Evolutionary conservation across 2,797 vertebrate genomes (phyloP).

Genomic region (Typhlichthys subterraneus): DNA sequence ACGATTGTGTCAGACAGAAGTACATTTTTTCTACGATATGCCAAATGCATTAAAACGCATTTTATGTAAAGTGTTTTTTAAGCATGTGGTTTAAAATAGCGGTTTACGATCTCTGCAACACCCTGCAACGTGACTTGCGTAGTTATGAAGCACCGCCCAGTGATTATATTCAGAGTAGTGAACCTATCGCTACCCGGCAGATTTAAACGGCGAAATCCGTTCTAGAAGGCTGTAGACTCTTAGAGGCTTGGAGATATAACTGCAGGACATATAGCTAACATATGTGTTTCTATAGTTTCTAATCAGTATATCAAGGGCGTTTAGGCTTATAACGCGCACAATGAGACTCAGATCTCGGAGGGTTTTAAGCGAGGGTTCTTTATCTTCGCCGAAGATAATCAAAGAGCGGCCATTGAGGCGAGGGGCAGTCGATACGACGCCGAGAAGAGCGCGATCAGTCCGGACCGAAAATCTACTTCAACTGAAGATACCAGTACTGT

Average conservation of each 20-base stretch:
- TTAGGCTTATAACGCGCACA: constrained; percentile 7
- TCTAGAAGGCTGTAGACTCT: constrained; percentile 28
- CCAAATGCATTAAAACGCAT: too few species aligned
- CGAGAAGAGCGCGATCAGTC: constrained; percentile 17
- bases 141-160: constrained; percentile 58
- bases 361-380: constrained; percentile 17
- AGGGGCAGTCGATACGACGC: constrained; percentile 23
- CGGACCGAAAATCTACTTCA: constrained; percentile 22
- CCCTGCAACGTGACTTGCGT: constrained; percentile 48
- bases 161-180: neutral
- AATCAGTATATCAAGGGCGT: neutral
- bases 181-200: constrained; percentile 61
- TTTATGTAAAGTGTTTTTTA: too few species aligned
- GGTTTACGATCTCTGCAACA: too few species aligned
- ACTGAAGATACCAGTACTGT: constrained; percentile 28
- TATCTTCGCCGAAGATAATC: constrained; percentile 35
- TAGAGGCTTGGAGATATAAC: constrained; percentile 34
- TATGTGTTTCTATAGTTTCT: neutral
- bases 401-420: neutral
- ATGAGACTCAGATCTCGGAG: constrained; percentile 78
- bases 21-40: too few species aligned
- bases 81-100: too few species aligned
- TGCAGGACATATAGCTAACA: too few species aligned
- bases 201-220: constrained; percentile 49
- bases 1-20: too few species aligned